Conservation (phyloP, 2,888 invertebrate genomes). For the Ochlodes sylvanus region DNA sequence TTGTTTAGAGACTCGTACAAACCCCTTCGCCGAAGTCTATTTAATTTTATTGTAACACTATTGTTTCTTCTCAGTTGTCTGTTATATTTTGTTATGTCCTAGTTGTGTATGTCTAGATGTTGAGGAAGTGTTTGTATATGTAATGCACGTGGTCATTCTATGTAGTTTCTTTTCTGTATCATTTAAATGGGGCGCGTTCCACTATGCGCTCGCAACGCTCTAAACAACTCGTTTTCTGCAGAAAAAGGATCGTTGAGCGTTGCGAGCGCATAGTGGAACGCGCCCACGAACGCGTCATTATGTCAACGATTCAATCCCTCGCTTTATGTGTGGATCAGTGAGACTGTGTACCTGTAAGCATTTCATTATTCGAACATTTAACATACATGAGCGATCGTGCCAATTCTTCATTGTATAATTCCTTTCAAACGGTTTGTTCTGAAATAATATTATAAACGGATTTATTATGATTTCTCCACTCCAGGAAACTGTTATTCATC, state of each 20-base stretch:
- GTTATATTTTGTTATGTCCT: no score
- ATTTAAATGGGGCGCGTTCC: background rate
- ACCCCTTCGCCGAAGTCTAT: no score
- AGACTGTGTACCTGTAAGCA: slow-evolving; percentile 25
- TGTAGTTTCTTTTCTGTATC: background rate
- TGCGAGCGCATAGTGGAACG: no score
- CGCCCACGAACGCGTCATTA: no score
- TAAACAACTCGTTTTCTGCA: no score
- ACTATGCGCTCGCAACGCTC: no score
- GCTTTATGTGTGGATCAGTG: slow-evolving; percentile 39
- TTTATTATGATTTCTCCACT: background rate
- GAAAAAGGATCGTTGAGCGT: no score
- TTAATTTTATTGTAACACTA: no score
- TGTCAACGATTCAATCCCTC: slow-evolving; percentile 19
- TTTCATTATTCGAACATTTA: slow-evolving; percentile 1
- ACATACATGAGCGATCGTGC: slow-evolving; percentile 1
- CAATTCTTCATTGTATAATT: background rate
- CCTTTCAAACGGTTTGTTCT: background rate
- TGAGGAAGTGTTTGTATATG: background rate
- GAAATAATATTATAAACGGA: no score
- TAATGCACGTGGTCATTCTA: background rate
- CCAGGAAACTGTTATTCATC: background rate
- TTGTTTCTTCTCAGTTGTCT: no score
- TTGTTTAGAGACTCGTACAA: no score
- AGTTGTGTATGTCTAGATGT: no score